A percentile compares a stretch with the other conserved stretches of the same genome.
phyloP scores from a whole-genome alignment of 2,888 invertebrate genomes.

The Sussaba pulchella region DNA sequence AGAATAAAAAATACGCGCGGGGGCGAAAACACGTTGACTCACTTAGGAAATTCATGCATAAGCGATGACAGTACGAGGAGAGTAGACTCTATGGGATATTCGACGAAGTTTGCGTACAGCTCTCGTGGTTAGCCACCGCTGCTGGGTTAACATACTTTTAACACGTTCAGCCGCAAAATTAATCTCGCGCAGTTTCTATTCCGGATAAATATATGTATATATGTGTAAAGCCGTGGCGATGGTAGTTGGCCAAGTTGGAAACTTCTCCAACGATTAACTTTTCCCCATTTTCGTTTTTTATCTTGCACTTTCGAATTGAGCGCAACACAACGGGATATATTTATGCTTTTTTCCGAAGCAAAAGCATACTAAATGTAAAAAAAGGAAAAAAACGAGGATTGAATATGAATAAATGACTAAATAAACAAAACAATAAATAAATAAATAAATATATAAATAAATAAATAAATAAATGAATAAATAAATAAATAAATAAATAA shows the following conservation, averaged over 20 bases:
- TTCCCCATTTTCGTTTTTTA: not conserved
- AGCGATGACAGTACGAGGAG: conserved; percentile 6
- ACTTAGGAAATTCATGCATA: conserved; percentile 43
- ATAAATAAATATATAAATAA: too few species aligned
- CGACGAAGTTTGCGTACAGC: not conserved
- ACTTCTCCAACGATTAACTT: not conserved
- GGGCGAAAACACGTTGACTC: conserved; percentile 27
- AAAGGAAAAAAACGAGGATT: not conserved
- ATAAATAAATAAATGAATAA: too few species aligned
- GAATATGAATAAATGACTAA: too few species aligned
- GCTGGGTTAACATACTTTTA: not conserved
- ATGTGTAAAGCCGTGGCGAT: not conserved
- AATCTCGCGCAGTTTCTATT: not conserved
- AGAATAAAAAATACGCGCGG: conserved; percentile 17
- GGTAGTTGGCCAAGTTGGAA: not conserved
- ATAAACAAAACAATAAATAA: too few species aligned
- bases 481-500: too few species aligned
- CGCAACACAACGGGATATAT: not conserved
- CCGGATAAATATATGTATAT: too few species aligned
- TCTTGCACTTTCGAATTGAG: not conserved
- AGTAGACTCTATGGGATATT: not conserved
- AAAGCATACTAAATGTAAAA: too few species aligned
- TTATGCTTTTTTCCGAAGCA: not conserved
- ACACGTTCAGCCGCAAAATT: not conserved
- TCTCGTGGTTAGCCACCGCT: not conserved